Conservation (phyloP, 2,888 invertebrate genomes). For the Rutpela maculata region DNA sequence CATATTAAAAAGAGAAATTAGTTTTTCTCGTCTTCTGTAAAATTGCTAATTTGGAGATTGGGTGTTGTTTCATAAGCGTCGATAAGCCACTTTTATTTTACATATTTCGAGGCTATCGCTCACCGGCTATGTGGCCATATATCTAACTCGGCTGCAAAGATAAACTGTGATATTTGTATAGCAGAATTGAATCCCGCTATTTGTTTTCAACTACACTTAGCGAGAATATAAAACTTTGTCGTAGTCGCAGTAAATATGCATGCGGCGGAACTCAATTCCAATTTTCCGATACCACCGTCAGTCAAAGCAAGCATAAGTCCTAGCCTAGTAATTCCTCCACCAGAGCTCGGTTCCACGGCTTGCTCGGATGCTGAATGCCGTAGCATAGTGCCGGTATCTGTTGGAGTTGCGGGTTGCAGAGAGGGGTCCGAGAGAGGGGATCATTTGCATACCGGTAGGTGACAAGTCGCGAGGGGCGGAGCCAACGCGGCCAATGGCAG, state of each 20-base stretch:
- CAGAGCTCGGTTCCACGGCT: slow-evolving; percentile 39
- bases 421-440: slow-evolving; percentile 57
- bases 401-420: slow-evolving; percentile 60
- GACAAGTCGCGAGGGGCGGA: slow-evolving; percentile 74
- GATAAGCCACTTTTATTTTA: no score
- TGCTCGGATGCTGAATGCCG: slow-evolving; percentile 57
- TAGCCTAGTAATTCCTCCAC: slow-evolving; percentile 26
- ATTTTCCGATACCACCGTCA: slow-evolving; percentile 2
- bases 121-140: no score
- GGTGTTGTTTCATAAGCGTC: no score
- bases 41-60: no score
- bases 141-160: background rate
- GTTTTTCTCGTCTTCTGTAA: no score
- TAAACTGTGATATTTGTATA: background rate
- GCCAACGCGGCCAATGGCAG: slow-evolving; percentile 69
- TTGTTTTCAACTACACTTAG: background rate
- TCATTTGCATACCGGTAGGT: slow-evolving; percentile 76
- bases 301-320: background rate
- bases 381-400: slow-evolving; percentile 40
- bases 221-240: background rate
- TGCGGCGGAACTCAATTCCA: background rate
- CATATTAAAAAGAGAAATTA: no score
- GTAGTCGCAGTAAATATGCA: slow-evolving; percentile 2
- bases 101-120: no score
- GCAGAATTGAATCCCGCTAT: background rate